A percentile compares a stretch with the other conserved stretches of the same genome.
phyloP scores from a whole-genome alignment of 1,140 invertebrate genomes.

The Bursaphelenchus mucronatus region DNA sequence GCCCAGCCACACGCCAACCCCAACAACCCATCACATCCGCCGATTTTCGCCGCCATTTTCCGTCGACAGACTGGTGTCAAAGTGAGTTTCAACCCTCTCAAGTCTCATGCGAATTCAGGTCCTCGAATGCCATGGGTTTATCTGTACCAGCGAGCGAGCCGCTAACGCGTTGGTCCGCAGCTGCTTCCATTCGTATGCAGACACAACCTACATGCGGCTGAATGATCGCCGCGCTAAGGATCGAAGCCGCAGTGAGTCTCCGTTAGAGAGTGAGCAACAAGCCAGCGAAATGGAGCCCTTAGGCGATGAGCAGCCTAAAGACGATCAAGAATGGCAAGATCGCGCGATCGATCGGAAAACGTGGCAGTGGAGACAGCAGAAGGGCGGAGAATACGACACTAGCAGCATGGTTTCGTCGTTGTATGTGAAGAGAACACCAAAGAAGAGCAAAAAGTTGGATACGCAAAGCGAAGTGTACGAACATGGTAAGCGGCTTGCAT shows the following conservation, averaged over 20 bases:
- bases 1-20: conserved; percentile 69
- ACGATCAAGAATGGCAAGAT: conserved; percentile 52
- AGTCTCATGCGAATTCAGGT: conserved; percentile 61
- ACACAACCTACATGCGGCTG: conserved; percentile 57
- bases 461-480: conserved; percentile 33
- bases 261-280: conserved; percentile 6
- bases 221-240: conserved; percentile 41
- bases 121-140: conserved; percentile 96
- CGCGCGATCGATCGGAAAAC: conserved; percentile 53
- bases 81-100: conserved; percentile 60
- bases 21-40: conserved; percentile 73
- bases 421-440: conserved; percentile 28
- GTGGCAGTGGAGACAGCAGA: conserved; percentile 57
- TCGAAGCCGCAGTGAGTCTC: conserved; percentile 30
- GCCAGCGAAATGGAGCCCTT: background rate
- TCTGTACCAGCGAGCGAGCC: conserved; percentile 70
- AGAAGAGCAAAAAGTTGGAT: conserved; percentile 26
- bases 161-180: conserved; percentile 59
- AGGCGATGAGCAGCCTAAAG: conserved; percentile 33
- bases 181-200: conserved; percentile 58
- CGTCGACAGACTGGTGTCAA: conserved; percentile 93
- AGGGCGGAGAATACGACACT: conserved; percentile 54
- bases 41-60: conserved; percentile 91
- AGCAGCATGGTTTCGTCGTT: conserved; percentile 36
- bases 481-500: conserved; percentile 1